Evolutionary conservation across 2,113 vertebrate genomes (phyloP).

Genomic region (Eptesicus fuscus): DNA sequence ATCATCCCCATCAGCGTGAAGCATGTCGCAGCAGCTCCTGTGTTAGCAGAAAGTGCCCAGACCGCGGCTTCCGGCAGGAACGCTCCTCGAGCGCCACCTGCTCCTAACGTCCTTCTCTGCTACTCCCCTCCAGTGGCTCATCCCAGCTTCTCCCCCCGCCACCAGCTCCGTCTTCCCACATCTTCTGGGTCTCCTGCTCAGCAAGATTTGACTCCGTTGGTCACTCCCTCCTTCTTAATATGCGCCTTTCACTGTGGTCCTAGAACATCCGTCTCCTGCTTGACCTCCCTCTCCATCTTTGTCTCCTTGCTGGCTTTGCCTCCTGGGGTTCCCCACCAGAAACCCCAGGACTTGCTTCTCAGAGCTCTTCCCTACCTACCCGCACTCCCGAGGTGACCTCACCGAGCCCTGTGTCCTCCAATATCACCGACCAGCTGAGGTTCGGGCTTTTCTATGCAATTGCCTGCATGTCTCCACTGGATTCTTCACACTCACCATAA

Average conservation of each 20-base stretch:
- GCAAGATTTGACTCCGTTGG: background rate
- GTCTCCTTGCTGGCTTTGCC: background rate
- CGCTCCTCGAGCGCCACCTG: background rate
- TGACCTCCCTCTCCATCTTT: background rate
- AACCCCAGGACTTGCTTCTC: background rate
- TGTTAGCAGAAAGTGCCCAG: background rate
- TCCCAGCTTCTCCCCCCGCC: too few species aligned
- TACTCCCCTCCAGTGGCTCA: background rate
- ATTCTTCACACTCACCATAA: background rate
- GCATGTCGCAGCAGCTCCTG: background rate
- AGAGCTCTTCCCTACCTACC: background rate
- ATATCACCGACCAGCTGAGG: background rate
- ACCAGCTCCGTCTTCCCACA: background rate
- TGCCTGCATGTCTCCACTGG: too few species aligned
- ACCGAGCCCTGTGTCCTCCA: background rate
- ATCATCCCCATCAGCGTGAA: background rate
- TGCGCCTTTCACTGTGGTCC: background rate
- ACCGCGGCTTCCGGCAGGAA: background rate
- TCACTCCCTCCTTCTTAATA: background rate
- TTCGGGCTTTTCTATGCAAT: background rate
- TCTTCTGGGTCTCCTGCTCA: background rate
- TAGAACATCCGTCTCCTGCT: background rate
- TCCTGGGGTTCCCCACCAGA: background rate
- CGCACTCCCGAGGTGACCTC: background rate
- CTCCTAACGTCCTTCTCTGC: background rate